phyloP scores from a whole-genome alignment of 2,797 vertebrate genomes.

The Bovichtus diacanthus region DNA sequence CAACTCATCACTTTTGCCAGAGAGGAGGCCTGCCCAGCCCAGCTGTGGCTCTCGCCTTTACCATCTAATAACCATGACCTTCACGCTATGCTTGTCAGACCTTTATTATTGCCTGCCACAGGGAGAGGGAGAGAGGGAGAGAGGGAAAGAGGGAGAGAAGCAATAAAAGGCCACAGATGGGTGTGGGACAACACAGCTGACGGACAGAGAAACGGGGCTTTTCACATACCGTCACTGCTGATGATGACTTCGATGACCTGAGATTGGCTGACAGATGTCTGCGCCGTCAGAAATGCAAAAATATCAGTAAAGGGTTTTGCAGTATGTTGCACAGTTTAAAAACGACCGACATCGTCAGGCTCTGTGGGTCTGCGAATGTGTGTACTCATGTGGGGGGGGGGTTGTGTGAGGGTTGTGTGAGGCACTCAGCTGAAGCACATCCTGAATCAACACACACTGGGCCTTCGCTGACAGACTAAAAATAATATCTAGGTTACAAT shows the following conservation, averaged over 20 bases:
- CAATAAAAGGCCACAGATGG: constrained; percentile 79
- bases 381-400: no score
- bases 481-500: constrained; percentile 85
- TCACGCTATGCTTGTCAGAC: constrained; percentile 81
- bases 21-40: constrained; percentile 72
- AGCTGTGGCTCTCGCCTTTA: constrained; percentile 83
- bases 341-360: constrained; percentile 20
- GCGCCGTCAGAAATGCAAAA: constrained; percentile 24
- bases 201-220: constrained; percentile 64
- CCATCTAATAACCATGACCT: constrained; percentile 84
- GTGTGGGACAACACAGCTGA: constrained; percentile 78
- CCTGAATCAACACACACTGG: constrained; percentile 69
- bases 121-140: constrained; percentile 52
- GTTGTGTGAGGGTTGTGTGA: constrained; percentile 27
- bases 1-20: constrained; percentile 76
- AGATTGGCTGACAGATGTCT: constrained; percentile 61
- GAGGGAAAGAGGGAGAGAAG: constrained; percentile 56
- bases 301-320: constrained; percentile 29
- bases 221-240: constrained; percentile 71
- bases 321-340: constrained; percentile 18
- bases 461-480: constrained; percentile 77
- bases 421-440: constrained; percentile 69
- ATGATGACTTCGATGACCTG: constrained; percentile 66
- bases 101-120: constrained; percentile 81
- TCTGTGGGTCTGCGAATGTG: constrained; percentile 32